Evolutionary conservation across 2,113 vertebrate genomes (phyloP).

Genomic region (Megaceryle maxima): DNA sequence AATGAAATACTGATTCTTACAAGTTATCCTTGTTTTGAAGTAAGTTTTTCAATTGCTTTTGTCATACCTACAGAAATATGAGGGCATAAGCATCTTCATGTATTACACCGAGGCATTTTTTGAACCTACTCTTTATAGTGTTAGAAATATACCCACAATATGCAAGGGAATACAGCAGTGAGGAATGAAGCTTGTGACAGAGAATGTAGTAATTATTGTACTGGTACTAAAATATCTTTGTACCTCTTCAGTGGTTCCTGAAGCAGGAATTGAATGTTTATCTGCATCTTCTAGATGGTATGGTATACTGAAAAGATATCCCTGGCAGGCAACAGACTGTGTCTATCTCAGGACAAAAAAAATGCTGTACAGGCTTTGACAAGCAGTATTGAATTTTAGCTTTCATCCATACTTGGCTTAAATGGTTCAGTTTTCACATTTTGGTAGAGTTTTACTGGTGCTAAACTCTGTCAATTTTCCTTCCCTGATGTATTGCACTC

Average conservation of each 20-base stretch:
- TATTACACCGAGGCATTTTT: background rate
- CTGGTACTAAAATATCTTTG: background rate
- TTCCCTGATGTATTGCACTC: background rate
- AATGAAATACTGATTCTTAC: background rate
- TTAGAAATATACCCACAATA: background rate
- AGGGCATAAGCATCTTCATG: background rate
- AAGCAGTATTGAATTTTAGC: background rate
- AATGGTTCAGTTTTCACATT: background rate
- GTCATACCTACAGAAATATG: background rate
- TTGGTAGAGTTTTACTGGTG: background rate
- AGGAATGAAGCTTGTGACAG: background rate
- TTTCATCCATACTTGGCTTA: background rate
- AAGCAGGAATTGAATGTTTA: background rate
- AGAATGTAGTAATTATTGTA: background rate
- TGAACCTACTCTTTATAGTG: background rate
- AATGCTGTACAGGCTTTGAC: background rate
- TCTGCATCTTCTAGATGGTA: background rate
- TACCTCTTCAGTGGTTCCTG: background rate
- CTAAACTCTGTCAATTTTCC: background rate
- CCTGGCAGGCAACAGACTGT: background rate
- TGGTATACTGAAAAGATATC: background rate
- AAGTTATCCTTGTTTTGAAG: background rate
- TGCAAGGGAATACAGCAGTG: background rate
- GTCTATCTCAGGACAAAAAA: background rate
- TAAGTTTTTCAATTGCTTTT: background rate